Percentiles rank a stretch among this genome's conserved stretches.
These are phyloP conservation scores for Sinodicranocentrus sp. DNA, from an alignment of 2,888 invertebrate species.

Conservation along the genomic window DNA sequence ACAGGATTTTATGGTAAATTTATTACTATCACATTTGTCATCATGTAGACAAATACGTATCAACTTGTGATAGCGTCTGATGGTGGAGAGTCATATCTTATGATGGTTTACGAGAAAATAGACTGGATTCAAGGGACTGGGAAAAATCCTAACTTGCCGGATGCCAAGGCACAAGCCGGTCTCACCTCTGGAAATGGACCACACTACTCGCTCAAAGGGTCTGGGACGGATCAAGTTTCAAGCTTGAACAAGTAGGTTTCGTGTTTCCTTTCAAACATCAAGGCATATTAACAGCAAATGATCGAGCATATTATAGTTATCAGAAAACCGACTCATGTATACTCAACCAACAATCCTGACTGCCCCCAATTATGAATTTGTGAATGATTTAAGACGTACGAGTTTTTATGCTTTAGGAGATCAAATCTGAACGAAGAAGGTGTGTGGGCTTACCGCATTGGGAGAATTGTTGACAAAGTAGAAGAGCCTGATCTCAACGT, in stretches of 20 bases:
- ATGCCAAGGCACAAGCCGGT: constrained; percentile 95
- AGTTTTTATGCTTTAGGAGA: constrained; percentile 82
- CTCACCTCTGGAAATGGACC: constrained; percentile 91
- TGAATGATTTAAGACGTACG: not conserved
- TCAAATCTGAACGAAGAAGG: constrained; percentile 92
- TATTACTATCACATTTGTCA: constrained; percentile 7
- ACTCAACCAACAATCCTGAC: not conserved
- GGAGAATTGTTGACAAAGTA: constrained; percentile 83
- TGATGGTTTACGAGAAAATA: constrained; percentile 92
- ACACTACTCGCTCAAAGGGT: constrained; percentile 87
- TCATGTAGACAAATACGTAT: constrained; percentile 87
- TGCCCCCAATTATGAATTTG: too few species aligned
- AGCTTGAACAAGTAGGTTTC: constrained; percentile 86
- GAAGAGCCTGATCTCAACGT: constrained; percentile 82
- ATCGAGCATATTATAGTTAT: too few species aligned
- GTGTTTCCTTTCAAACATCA: not conserved
- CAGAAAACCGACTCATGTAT: not conserved
- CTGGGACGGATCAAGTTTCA: constrained; percentile 93
- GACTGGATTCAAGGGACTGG: constrained; percentile 91
- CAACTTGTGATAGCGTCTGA: constrained; percentile 88
- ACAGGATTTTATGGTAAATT: not conserved
- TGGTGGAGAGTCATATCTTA: constrained; percentile 89
- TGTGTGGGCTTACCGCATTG: constrained; percentile 91
- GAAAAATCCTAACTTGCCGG: constrained; percentile 87
- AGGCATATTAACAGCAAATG: not conserved